These are phyloP conservation scores for Hydropotes inermis DNA, from an alignment of 2,113 vertebrate genomes.

Conservation along the genomic window DNA sequence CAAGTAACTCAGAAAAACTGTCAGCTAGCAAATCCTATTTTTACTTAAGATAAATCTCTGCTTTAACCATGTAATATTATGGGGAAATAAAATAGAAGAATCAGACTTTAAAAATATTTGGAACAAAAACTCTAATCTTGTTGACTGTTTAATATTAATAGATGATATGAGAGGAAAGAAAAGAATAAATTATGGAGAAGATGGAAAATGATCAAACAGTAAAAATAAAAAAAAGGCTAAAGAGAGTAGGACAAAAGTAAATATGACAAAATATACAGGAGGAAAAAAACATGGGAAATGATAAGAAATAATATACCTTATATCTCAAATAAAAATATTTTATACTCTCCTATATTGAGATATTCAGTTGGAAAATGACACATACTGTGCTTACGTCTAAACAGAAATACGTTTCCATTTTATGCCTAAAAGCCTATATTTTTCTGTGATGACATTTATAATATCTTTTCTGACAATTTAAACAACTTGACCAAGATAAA, in stretches of 20 bases:
- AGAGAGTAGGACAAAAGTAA: neutral
- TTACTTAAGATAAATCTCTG: neutral
- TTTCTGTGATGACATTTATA: neutral
- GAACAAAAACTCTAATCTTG: neutral
- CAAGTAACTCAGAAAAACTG: neutral
- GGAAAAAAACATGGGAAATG: neutral
- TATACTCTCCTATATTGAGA: neutral
- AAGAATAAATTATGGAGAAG: neutral
- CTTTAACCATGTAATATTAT: neutral
- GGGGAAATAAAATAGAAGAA: neutral
- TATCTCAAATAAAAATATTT: neutral
- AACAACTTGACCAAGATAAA: neutral
- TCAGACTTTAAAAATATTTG: neutral
- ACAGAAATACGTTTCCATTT: neutral
- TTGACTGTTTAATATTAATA: neutral
- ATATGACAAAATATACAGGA: neutral
- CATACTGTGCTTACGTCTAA: neutral
- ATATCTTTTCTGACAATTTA: neutral
- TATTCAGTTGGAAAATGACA: neutral
- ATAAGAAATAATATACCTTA: neutral
- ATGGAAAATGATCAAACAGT: neutral
- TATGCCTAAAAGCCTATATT: neutral
- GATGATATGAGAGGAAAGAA: neutral
- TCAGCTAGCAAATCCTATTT: neutral
- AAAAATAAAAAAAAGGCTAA: neutral